Evolutionary conservation across 1,140 invertebrate species (phyloP).

Genomic region (Danaus melanippus): DNA sequence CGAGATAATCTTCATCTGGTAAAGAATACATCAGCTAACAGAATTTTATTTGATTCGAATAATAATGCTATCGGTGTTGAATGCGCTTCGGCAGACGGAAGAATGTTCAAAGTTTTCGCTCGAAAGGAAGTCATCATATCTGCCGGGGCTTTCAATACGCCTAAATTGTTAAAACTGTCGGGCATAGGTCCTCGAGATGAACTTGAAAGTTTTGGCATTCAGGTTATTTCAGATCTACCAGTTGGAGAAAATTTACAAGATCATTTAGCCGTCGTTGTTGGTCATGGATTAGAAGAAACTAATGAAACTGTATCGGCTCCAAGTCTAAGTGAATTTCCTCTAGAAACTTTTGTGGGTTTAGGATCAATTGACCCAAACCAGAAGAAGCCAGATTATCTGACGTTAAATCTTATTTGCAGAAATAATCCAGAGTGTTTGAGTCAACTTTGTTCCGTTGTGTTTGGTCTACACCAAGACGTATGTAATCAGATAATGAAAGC

Average conservation of each 20-base stretch:
- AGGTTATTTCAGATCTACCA: constrained; percentile 61
- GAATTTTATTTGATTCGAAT: constrained; percentile 68
- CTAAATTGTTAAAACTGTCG: constrained; percentile 73
- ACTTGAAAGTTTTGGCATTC: constrained; percentile 43
- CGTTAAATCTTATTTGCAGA: constrained; percentile 8
- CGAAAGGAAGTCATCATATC: constrained; percentile 75
- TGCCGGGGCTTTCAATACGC: constrained; percentile 62
- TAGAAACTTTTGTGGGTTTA: constrained; percentile 12
- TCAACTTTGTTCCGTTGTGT: constrained; percentile 7
- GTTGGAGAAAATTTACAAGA: constrained; percentile 71
- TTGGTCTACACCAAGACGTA: constrained; percentile 9
- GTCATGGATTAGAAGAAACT: constrained; percentile 6
- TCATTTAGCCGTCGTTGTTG: constrained; percentile 7
- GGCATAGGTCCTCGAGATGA: constrained; percentile 72
- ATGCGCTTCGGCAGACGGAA: constrained; percentile 45
- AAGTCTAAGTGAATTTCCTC: constrained; percentile 2
- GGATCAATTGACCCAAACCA: constrained; percentile 9
- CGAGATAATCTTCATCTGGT: constrained; percentile 66
- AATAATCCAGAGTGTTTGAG: constrained; percentile 8
- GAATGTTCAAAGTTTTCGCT: constrained; percentile 40
- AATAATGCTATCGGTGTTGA: constrained; percentile 74
- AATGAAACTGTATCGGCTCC: neutral
- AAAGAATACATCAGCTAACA: constrained; percentile 49
- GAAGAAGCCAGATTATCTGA: constrained; percentile 9
- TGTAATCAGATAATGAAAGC: constrained; percentile 6